Base-by-base conservation (phyloP, 1,140 invertebrate species). In the Drepana arcuata region DNA sequence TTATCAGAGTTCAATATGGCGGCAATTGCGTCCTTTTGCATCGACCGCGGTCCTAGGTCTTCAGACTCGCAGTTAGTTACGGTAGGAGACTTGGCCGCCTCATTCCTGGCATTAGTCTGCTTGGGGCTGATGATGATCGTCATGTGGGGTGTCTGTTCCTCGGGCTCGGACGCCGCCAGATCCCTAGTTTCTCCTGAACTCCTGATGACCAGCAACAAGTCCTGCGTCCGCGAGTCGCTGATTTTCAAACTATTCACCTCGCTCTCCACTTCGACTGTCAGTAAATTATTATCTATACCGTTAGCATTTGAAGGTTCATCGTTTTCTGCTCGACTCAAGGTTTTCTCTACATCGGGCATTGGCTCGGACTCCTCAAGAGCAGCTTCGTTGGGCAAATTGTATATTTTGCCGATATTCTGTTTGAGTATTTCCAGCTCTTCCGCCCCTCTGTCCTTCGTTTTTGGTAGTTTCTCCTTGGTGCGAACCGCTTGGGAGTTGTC, bases 81-180 rank as follows among this genome's bases (percentile, higher is more conserved):
- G n/a, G n/a, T n/a, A n/a, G n/a, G n/a, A n/a, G n/a, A n/a, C n/a
- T n/a, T n/a, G n/a, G n/a, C n/a, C n/a, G n/a, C n/a, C n/a, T n/a
- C n/a, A n/a, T n/a, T n/a, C n/a, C n/a, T n/a, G n/a, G n/a, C n/a
- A n/a, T n/a, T n/a, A n/a, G n/a, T n/a, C 3, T 14, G 10, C 46
- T 55, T 63, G 7, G 72, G 69, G 28, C 63, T 71, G 0, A 72
- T 46, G 10, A 68, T 15, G n/a, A 74, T 54, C 7, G 63, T 64
- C 38, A 67, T 65, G 26, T 50, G 48, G n/a, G 52, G 34, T 0
- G n/a, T n/a, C n/a, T n/a, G n/a, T 38, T 18, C 25, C 14, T 41
- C 34, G 0, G 12, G 26, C 7, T 49, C 45, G 9, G 43, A 39
- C 29, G 25, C 16, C 2, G 23, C 31, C 5, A 36, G 16, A 9